These are phyloP conservation scores for Cricetomys ansorgei DNA, from an alignment of 2,113 vertebrate genomes.

Conservation along the genomic window DNA sequence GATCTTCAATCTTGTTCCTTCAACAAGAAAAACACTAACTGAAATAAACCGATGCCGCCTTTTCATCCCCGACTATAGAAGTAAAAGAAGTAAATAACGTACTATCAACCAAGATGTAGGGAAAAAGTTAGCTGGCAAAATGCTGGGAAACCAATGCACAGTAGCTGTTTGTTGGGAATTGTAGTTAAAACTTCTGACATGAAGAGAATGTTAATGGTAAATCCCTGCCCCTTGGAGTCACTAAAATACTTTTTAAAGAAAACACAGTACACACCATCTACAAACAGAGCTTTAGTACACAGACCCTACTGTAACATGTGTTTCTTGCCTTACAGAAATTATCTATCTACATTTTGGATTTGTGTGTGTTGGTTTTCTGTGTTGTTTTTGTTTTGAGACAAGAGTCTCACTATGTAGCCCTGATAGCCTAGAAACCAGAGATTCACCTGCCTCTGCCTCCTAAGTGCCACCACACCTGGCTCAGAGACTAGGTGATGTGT, in stretches of 20 bases:
- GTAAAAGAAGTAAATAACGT: neutral
- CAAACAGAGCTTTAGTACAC: neutral
- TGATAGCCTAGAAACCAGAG: neutral
- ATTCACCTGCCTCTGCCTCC: neutral
- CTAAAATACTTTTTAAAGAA: neutral
- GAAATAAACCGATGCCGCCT: neutral
- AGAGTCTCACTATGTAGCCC: neutral
- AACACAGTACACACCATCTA: neutral
- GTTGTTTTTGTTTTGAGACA: neutral
- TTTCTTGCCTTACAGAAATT: neutral
- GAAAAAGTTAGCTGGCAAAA: neutral
- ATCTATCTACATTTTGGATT: neutral
- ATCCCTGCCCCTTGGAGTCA: neutral
- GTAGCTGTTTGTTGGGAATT: neutral
- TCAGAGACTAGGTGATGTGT: no score
- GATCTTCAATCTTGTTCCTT: neutral
- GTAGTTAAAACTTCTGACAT: constrained; percentile 11
- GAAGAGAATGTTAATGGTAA: neutral
- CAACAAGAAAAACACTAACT: neutral
- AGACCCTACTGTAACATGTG: neutral
- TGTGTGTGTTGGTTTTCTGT: neutral
- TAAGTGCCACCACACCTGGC: neutral
- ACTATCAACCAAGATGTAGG: neutral
- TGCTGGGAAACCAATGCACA: neutral
- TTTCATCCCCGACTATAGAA: neutral